These are phyloP conservation scores for Neofelis nebulosa DNA, from an alignment of 2,113 vertebrate genomes.

Conservation along the genomic window DNA sequence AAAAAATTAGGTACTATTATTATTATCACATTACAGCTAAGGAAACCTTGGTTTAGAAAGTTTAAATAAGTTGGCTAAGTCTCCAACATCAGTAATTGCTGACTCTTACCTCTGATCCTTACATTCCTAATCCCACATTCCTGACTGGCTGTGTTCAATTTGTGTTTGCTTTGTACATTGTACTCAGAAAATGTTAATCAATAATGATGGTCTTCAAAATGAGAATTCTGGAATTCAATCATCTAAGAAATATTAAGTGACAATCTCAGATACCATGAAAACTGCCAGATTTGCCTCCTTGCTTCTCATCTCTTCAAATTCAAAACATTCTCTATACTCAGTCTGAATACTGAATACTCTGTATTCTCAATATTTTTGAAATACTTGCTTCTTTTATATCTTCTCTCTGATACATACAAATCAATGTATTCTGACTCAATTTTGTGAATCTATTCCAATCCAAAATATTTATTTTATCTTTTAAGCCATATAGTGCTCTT, in stretches of 20 bases:
- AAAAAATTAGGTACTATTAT: neutral
- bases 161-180: neutral
- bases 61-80: neutral
- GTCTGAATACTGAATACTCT: neutral
- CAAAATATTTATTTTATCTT: slow-evolving; percentile 25
- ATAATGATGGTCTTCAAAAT: neutral
- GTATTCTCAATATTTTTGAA: neutral
- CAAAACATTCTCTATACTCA: neutral
- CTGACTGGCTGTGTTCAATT: neutral
- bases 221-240: neutral
- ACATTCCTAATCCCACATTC: neutral
- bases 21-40: neutral
- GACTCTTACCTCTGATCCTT: neutral
- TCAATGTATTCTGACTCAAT: neutral
- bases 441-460: neutral
- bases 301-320: slow-evolving; percentile 5
- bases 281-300: neutral
- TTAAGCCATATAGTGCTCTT: slow-evolving; percentile 9
- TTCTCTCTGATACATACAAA: neutral
- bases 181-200: neutral
- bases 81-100: neutral
- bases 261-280: slow-evolving; percentile 11
- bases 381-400: neutral
- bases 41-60: neutral
- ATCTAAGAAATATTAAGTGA: slow-evolving; percentile 22